Base-by-base conservation (phyloP, 37 sponge, comb jelly and placozoan genomes). In the Halisarca cf. caerulea region DNA sequence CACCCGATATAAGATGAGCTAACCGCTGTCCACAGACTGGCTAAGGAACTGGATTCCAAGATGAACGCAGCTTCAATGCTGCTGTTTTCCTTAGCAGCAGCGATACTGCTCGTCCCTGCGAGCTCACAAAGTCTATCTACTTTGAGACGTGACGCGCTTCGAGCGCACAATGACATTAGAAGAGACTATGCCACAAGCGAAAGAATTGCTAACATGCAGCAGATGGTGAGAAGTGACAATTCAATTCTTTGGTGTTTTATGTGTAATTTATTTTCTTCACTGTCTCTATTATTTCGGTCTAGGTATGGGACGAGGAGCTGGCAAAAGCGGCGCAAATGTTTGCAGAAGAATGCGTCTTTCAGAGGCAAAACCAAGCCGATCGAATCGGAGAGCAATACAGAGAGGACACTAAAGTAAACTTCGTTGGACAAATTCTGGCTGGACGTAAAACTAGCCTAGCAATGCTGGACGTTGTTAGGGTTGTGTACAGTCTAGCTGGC, bases 221-320 rank as follows among this genome's bases (percentile, higher is more conserved):
- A 68, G 30, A 34, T 68, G 69, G 69, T 68, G 33, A n/a, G 51
- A 47, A 14, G 51, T 47, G 51, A 14, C 51, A 11, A 6, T 47
- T 6, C 51, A 47, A 11, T 47, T 47, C 51, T 6, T 11, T 47
- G 51, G 6, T 47, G 11, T 47, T 6, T 47, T 47, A 11, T 47
- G 11, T 47, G 51, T 47, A 47, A 47, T 6, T 11, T 6, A 14
- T 11, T 47, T 47, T 6, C 11, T 14, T 47, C 51, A 14, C 51
- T 11, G 11, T 11, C 51, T 6, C 51, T 61, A 8, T 82, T 6
- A 2, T 18, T 42, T 3, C 64, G 2, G 28, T 40, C 27, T 36
- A 86, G 86, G 58, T 61, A 54, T 87, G 87, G 87, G 73, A 80
- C 37, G 8, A 5, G 24, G 72, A 33, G 21, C 58, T 87, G 39